A percentile compares a stretch with the other conserved stretches of the same genome.
Conservation (phyloP, 2,797 vertebrate genomes). For the Girardinus metallicus region DNA sequence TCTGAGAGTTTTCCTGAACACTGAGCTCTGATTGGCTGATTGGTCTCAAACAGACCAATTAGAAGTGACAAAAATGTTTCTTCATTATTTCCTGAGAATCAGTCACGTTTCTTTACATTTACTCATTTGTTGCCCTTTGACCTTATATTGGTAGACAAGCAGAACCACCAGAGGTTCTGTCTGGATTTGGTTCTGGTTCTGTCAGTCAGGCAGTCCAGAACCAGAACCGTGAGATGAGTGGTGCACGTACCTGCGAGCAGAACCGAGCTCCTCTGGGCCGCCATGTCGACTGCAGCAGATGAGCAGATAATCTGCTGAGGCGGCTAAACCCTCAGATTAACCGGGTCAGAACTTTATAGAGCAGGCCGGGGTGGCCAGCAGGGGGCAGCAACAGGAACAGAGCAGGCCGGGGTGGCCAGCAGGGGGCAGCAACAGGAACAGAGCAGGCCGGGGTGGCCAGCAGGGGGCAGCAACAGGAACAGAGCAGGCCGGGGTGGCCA, state of each 20-base stretch:
- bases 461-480: background rate
- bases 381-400: background rate
- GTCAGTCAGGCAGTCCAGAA: background rate
- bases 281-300: constrained; percentile 31
- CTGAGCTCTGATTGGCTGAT: background rate
- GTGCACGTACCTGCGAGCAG: constrained; percentile 51
- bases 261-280: background rate
- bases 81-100: too few species aligned
- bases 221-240: background rate
- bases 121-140: too few species aligned
- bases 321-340: constrained; percentile 44
- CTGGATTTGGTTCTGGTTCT: background rate
- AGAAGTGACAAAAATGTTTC: background rate
- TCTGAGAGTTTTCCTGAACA: background rate
- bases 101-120: too few species aligned
- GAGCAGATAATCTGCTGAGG: background rate
- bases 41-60: background rate
- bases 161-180: background rate
- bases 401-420: background rate
- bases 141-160: too few species aligned
- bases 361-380: too few species aligned
- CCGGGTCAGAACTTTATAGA: constrained; percentile 44
- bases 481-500: background rate
- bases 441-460: background rate
- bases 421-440: background rate